Evolutionary conservation across 2,113 vertebrate genomes (phyloP).

Genomic region (Melozone crissalis): DNA sequence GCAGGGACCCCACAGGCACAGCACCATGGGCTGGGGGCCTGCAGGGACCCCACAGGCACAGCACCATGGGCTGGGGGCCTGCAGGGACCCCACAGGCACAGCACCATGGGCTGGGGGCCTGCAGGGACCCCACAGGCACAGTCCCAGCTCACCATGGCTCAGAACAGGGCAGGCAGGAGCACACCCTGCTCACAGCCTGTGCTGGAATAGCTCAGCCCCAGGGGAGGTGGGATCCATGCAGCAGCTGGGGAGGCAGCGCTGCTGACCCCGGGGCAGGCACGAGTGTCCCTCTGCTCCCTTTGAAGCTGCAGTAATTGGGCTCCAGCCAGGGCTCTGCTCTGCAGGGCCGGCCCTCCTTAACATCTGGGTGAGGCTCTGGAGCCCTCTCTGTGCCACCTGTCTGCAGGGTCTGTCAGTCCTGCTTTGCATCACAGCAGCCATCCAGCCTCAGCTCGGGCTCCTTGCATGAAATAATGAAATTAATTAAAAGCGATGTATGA

Average conservation of each 20-base stretch:
- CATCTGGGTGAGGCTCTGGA: background rate
- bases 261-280: background rate
- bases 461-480: background rate
- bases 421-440: background rate
- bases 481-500: background rate
- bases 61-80: too few relatives aligned
- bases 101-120: background rate
- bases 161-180: background rate
- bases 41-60: too few relatives aligned
- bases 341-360: background rate
- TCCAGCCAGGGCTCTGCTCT: background rate
- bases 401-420: background rate
- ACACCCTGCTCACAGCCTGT: too few relatives aligned
- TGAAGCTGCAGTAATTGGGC: background rate
- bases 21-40: too few relatives aligned
- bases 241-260: rapidly evolving
- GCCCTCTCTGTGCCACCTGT: background rate
- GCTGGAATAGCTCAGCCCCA: too few relatives aligned
- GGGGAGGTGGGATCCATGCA: rapidly evolving
- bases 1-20: too few relatives aligned
- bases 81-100: too few relatives aligned
- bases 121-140: too few relatives aligned
- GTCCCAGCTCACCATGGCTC: too few relatives aligned
- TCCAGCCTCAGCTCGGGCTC: background rate
- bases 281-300: rapidly evolving